A percentile compares a stretch with the other conserved stretches of the same genome.
phyloP scores from a whole-genome alignment of 2,888 invertebrate genomes.

The Acronicta psi region DNA sequence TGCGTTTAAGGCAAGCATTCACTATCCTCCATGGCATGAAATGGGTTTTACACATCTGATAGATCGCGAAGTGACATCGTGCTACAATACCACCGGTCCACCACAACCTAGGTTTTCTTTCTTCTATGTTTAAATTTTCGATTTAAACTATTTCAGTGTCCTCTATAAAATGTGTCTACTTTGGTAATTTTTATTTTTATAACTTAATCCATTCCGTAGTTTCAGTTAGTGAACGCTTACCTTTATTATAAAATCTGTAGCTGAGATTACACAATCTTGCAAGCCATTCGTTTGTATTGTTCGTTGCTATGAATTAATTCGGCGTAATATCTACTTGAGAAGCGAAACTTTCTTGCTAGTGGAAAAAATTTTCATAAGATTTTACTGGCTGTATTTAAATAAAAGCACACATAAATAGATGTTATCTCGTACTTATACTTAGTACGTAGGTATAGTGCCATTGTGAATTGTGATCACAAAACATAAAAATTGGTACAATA shows the following conservation, averaged over 20 bases:
- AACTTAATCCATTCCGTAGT: neutral
- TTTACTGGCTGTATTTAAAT: neutral
- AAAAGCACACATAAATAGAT: neutral
- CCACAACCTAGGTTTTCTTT: no score
- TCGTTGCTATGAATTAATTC: constrained; percentile 3
- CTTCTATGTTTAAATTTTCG: no score
- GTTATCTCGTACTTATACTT: no score
- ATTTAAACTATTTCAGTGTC: no score
- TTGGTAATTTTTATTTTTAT: neutral
- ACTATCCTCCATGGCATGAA: neutral
- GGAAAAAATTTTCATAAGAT: neutral
- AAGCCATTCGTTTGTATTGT: constrained; percentile 4
- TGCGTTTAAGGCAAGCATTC: constrained; percentile 3
- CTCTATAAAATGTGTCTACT: neutral
- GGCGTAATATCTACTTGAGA: neutral
- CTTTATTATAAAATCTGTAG: constrained; percentile 18
- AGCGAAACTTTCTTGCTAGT: neutral
- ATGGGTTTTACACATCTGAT: neutral
- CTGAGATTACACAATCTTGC: constrained; percentile 13
- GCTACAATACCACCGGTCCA: no score
- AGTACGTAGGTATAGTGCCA: no score
- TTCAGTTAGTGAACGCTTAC: neutral
- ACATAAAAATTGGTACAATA: no score
- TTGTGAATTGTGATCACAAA: no score
- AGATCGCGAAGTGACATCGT: neutral